Evolutionary conservation across 2,888 invertebrate genomes (phyloP).

Genomic region (Stratiomys singularior): DNA sequence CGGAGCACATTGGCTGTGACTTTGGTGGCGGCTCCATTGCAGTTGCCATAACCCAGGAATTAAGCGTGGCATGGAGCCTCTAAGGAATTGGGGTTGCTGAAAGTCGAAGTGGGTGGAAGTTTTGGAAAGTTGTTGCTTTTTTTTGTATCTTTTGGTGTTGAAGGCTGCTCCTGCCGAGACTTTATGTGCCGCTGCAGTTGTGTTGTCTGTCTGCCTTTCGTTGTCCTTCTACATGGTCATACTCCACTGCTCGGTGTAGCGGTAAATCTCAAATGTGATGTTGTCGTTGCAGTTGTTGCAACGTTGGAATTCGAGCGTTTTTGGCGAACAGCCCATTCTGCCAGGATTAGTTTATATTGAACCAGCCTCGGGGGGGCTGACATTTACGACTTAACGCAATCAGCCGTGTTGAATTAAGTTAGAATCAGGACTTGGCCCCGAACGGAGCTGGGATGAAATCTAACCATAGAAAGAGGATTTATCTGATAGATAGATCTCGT

Average conservation of each 20-base stretch:
- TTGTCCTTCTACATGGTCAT: slow-evolving; percentile 8
- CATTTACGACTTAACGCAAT: slow-evolving; percentile 46
- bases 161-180: slow-evolving; percentile 4
- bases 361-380: slow-evolving; percentile 29
- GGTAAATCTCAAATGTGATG: slow-evolving; percentile 27
- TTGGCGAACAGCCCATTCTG: slow-evolving; percentile 44
- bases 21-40: slow-evolving; percentile 22
- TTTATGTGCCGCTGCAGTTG: slow-evolving; percentile 43
- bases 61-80: neutral
- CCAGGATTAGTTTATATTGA: slow-evolving; percentile 43
- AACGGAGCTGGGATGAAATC: neutral
- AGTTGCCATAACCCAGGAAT: slow-evolving; percentile 21
- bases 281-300: slow-evolving; percentile 37
- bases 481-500: neutral
- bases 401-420: slow-evolving; percentile 43
- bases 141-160: neutral
- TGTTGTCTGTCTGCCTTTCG: slow-evolving; percentile 34
- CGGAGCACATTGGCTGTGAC: neutral
- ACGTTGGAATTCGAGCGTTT: slow-evolving; percentile 26
- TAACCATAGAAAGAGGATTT: neutral
- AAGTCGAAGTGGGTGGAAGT: slow-evolving; percentile 40
- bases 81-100: slow-evolving; percentile 23
- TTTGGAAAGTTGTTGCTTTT: slow-evolving; percentile 9
- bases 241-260: neutral
- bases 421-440: neutral